These are phyloP conservation scores for Bryconaethiops microstoma DNA, from an alignment of 2,797 vertebrate genomes.

Conservation along the genomic window DNA sequence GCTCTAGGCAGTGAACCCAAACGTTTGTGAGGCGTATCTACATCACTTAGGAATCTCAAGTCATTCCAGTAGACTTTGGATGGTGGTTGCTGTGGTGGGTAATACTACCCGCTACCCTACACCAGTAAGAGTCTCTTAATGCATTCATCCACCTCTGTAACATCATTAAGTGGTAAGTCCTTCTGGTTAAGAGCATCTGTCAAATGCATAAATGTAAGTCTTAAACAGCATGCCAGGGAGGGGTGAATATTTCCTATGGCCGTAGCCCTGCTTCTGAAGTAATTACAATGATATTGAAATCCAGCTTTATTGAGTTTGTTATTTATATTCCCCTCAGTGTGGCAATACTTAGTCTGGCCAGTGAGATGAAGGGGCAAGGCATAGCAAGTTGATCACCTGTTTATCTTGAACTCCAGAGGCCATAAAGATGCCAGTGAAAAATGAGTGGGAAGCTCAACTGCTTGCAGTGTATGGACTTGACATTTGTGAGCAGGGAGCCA, in stretches of 20 bases:
- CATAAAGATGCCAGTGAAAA: constrained; percentile 43
- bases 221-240: background rate
- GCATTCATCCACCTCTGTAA: too few relatives aligned
- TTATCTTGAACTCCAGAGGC: constrained; percentile 57
- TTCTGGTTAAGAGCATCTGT: too few relatives aligned
- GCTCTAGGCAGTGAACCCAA: background rate
- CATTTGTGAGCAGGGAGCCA: constrained; percentile 51
- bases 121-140: too few relatives aligned
- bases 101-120: too few relatives aligned
- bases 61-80: too few relatives aligned
- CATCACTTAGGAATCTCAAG: background rate
- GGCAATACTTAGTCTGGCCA: constrained; percentile 56
- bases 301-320: constrained; percentile 35
- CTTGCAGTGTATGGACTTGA: constrained; percentile 50
- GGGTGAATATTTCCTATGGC: background rate
- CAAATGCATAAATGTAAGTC: too few relatives aligned
- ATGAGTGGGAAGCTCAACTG: constrained; percentile 37
- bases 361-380: constrained; percentile 48
- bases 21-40: background rate
- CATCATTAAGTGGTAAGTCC: too few relatives aligned
- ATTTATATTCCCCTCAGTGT: constrained; percentile 49
- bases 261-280: constrained; percentile 12
- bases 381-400: constrained; percentile 49
- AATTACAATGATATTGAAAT: constrained; percentile 45
- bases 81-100: too few relatives aligned